Base-by-base conservation (phyloP, 2,888 invertebrate species). In the Apotomis betuletana region DNA sequence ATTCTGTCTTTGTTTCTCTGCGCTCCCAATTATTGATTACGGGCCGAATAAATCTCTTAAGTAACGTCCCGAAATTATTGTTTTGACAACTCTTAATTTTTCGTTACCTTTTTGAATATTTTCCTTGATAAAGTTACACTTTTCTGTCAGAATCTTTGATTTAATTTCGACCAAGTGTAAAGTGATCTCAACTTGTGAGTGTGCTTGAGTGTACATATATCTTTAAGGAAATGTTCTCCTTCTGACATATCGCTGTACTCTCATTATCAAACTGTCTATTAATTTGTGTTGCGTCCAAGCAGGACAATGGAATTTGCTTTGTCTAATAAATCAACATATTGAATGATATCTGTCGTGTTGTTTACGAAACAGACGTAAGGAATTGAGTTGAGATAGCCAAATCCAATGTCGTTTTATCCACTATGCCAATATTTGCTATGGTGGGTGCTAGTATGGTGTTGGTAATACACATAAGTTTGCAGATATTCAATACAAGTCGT, bases 301-400 rank as follows among this genome's bases (percentile, higher is more conserved):
- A 74, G 83, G 79, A 75, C 85, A 84, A 77, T 79, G 85, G 86
- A 87, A 86, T 82, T 81, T 85, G 79, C 85, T 85, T 75, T 74
- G 73, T 69, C 76, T 73, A 67, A 64, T 74, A 54, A 62, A 67
- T 58, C 78, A 74, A 75, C 72, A 74, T 75, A 76, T 80, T 62
- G 27, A 67, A 61, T 72, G 67, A 58, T 72, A 52, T 27, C 36
- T 52, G 49, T 61, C 59, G 52, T 58, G 36, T 52, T 68, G 57
- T 71, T 67, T 57, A 62, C 60, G 46, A 15, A 65, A 36, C 59
- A 13, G 64, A 44, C 44, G 52, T 41, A 59, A 10, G 46, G 46
- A 54, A 27, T 13, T 54, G 52, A 51, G 46, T 13, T 54, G 52
- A 51, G 62, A 15, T 64, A 70, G n/a, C 15, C 10, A 44, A 63